Conservation (phyloP, 2,888 invertebrate genomes). For the Hypena proboscidalis region DNA sequence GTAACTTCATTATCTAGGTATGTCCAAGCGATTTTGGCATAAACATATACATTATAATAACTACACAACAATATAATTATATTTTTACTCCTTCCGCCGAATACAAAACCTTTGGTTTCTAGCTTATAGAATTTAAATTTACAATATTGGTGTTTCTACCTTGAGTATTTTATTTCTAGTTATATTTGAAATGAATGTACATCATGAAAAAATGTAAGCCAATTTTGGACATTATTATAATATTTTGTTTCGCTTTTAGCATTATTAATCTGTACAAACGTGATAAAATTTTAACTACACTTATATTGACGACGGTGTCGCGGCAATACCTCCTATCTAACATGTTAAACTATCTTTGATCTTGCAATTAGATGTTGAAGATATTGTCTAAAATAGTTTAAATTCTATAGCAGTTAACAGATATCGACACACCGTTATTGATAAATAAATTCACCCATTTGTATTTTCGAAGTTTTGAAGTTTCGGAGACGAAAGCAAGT, state of each 20-base stretch:
- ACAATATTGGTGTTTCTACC: conserved; percentile 54
- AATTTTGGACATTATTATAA: conserved; percentile 15
- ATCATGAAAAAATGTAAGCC: conserved; percentile 7
- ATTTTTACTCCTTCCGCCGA: conserved; percentile 67
- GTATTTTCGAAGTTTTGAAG: conserved; percentile 5
- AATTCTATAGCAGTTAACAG: conserved; percentile 1
- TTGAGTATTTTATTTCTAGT: conserved; percentile 61
- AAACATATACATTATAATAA: conserved; percentile 65
- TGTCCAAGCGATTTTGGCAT: conserved; percentile 73
- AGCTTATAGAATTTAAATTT: conserved; percentile 70
- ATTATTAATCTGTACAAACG: background rate
- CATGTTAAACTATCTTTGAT: too few species aligned
- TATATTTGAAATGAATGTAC: conserved; percentile 27
- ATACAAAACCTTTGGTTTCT: conserved; percentile 83
- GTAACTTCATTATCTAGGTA: conserved; percentile 73
- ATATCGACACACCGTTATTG: background rate
- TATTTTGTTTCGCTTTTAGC: too few species aligned
- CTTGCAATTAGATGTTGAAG: background rate
- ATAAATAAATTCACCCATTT: background rate
- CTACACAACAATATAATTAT: conserved; percentile 69
- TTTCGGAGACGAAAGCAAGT: conserved; percentile 33
- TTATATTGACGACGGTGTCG: too few species aligned
- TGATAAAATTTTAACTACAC: background rate
- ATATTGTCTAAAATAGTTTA: background rate
- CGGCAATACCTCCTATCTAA: too few species aligned